Conservation (phyloP, 2,888 invertebrate species). For the Liodrosophila aerea region DNA sequence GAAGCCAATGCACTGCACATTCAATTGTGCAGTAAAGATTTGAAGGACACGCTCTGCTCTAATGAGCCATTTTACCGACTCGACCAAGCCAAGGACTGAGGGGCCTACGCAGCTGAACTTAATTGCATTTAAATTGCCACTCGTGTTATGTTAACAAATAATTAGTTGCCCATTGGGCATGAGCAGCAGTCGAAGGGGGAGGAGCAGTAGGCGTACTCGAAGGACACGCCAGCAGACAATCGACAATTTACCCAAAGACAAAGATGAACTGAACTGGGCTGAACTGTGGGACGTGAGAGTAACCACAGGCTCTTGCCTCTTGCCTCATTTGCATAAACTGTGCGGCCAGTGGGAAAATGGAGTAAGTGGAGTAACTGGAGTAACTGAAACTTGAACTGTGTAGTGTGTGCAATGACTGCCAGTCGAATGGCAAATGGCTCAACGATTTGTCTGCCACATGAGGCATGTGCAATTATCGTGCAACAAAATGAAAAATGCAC, state of each 20-base stretch:
- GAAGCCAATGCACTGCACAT: constrained; percentile 34
- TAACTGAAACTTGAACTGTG: no score
- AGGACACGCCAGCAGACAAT: constrained; percentile 33
- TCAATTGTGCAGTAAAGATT: constrained; percentile 48
- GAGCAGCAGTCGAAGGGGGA: constrained; percentile 30
- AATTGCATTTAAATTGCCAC: constrained; percentile 78
- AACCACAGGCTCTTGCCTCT: constrained; percentile 39
- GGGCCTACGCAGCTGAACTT: constrained; percentile 53
- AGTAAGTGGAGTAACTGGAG: no score
- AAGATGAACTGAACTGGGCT: constrained; percentile 34
- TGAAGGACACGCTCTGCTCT: constrained; percentile 55
- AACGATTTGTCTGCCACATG: constrained; percentile 23
- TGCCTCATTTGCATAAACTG: constrained; percentile 65
- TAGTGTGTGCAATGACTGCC: no score
- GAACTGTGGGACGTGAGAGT: constrained; percentile 2
- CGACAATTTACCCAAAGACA: constrained; percentile 51
- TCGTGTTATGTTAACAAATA: constrained; percentile 79
- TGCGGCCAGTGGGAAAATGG: no score
- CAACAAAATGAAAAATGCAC: constrained; percentile 53
- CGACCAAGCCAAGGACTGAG: constrained; percentile 11
- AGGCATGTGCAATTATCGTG: constrained; percentile 41
- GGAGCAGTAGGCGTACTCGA: constrained; percentile 36
- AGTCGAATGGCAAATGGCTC: constrained; percentile 6
- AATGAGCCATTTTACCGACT: constrained; percentile 57
- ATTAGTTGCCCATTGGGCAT: constrained; percentile 75